Evolutionary conservation across 1,140 invertebrate genomes (phyloP).

Genomic region (Ctenoplectra terminalis): DNA sequence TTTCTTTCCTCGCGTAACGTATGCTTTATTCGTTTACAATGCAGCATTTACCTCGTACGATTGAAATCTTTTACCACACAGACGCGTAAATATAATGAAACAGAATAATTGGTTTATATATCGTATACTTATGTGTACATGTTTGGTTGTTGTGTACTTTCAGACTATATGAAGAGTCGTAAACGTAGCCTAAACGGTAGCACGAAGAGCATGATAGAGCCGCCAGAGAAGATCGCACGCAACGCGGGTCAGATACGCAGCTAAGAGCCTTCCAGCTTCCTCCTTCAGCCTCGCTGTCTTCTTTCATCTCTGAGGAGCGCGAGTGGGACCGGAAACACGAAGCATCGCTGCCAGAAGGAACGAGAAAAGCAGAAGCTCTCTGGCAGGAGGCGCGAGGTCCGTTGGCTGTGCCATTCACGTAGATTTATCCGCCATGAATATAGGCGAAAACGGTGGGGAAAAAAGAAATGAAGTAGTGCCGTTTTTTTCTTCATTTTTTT

Average conservation of each 20-base stretch:
- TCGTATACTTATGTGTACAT: constrained; percentile 5
- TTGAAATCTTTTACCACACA: neutral
- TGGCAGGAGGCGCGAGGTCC: constrained; percentile 74
- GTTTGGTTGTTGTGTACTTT: constrained; percentile 68
- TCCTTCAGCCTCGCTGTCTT: constrained; percentile 59
- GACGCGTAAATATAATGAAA: neutral
- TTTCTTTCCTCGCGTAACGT: neutral
- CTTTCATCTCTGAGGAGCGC: constrained; percentile 50
- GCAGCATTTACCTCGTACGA: neutral
- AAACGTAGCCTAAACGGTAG: constrained; percentile 78
- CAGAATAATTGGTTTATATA: constrained; percentile 6
- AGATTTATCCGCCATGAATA: constrained; percentile 74
- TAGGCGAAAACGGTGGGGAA: constrained; percentile 46
- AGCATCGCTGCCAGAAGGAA: constrained; percentile 39
- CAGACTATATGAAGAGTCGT: constrained; percentile 82
- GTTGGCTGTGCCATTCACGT: constrained; percentile 82
- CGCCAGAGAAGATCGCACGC: constrained; percentile 80
- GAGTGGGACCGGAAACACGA: constrained; percentile 44
- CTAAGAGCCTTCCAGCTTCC: constrained; percentile 71
- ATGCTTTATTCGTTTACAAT: neutral
- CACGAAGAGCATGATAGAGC: constrained; percentile 79
- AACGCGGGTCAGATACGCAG: constrained; percentile 81
- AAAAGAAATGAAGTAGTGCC: constrained; percentile 30
- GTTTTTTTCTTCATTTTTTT: no score
- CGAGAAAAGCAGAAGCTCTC: constrained; percentile 52